phyloP scores from a whole-genome alignment of 1,140 invertebrate species.

The Diabrotica undecimpunctata region DNA sequence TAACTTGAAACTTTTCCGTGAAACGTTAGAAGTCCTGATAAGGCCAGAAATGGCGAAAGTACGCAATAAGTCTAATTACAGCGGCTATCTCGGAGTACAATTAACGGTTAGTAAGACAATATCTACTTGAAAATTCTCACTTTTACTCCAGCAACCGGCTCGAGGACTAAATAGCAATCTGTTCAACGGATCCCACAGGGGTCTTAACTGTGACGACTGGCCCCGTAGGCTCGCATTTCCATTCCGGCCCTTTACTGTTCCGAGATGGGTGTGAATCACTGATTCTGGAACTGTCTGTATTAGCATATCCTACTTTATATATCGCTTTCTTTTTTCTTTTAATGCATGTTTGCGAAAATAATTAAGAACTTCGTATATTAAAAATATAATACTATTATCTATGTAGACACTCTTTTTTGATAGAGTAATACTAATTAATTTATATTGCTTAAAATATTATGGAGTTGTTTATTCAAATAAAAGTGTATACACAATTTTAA shows the following conservation, averaged over 20 bases:
- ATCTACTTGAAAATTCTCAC: slow-evolving; percentile 4
- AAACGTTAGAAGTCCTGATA: slow-evolving; percentile 5
- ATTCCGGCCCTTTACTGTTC: not conserved
- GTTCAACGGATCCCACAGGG: slow-evolving; percentile 8
- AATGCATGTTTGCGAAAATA: no score
- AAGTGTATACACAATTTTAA: no score
- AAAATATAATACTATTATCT: no score
- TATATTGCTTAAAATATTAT: no score
- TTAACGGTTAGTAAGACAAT: slow-evolving; percentile 11
- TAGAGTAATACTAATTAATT: no score
- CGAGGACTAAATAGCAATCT: slow-evolving; percentile 9
- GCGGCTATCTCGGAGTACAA: slow-evolving; percentile 6
- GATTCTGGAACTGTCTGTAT: not conserved
- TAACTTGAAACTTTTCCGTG: no score
- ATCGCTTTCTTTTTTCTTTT: no score
- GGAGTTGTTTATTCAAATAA: no score
- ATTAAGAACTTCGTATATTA: no score
- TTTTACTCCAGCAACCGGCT: slow-evolving; percentile 7
- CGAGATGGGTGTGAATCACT: not conserved
- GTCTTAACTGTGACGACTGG: slow-evolving; percentile 11
- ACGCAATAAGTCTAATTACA: slow-evolving; percentile 3
- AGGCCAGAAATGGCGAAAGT: not conserved
- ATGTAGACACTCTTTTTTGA: no score
- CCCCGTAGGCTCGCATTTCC: not conserved
- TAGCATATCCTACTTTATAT: no score